These are phyloP conservation scores for Idaea straminata DNA, from an alignment of 2,888 invertebrate genomes.

Conservation along the genomic window DNA sequence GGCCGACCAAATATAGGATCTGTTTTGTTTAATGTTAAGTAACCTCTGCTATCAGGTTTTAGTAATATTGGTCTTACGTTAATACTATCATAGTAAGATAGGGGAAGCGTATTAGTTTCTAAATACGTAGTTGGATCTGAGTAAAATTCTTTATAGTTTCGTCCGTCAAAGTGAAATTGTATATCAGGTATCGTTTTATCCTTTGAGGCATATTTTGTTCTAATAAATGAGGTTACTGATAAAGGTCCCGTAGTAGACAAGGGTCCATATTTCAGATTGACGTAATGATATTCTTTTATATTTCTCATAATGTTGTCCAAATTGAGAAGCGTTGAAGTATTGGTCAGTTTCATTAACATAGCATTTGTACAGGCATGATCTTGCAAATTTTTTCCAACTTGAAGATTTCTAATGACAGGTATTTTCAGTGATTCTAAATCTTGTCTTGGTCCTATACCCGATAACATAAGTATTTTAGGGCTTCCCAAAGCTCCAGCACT, in stretches of 20 bases:
- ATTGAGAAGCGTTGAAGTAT: slow-evolving; percentile 68
- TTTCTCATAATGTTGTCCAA: slow-evolving; percentile 54
- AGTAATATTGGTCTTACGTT: slow-evolving; percentile 82
- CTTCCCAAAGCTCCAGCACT: slow-evolving; percentile 81
- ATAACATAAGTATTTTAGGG: slow-evolving; percentile 82
- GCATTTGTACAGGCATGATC: slow-evolving; percentile 82
- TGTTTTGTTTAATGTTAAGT: slow-evolving; percentile 80
- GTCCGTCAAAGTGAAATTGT: slow-evolving; percentile 82
- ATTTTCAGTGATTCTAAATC: slow-evolving; percentile 69
- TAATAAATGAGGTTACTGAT: slow-evolving; percentile 79
- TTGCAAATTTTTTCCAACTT: slow-evolving; percentile 87
- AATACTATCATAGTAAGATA: slow-evolving; percentile 82
- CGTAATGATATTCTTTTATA: slow-evolving; percentile 56
- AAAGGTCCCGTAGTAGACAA: slow-evolving; percentile 78
- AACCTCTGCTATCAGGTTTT: slow-evolving; percentile 81
- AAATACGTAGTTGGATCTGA: slow-evolving; percentile 75
- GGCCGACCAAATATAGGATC: slow-evolving; percentile 86
- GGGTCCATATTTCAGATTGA: slow-evolving; percentile 54
- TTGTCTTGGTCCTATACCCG: slow-evolving; percentile 82
- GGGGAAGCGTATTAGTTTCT: slow-evolving; percentile 66
- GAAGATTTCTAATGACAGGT: slow-evolving; percentile 79
- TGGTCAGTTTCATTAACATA: slow-evolving; percentile 75
- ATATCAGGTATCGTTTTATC: slow-evolving; percentile 80
- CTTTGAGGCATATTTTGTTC: slow-evolving; percentile 76
- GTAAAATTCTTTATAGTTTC: slow-evolving; percentile 76